A percentile compares a stretch with the other conserved stretches of the same genome.
These are phyloP conservation scores for Cephonodes hylas DNA, from an alignment of 2,888 invertebrate genomes.

Conservation along the genomic window DNA sequence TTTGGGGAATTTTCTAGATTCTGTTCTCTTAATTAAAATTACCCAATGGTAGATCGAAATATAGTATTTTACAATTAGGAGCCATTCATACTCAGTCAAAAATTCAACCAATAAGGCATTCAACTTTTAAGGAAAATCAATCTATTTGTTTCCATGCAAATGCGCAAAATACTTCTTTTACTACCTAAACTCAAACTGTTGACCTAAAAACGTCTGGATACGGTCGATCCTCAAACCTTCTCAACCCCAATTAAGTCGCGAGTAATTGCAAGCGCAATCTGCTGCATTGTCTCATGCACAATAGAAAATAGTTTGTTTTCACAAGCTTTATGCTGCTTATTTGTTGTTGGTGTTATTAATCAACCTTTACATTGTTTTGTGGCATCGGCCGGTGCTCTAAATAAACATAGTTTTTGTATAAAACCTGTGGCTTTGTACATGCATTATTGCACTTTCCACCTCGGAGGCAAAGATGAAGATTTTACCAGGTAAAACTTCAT, in stretches of 20 bases:
- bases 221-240: background rate
- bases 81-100: no score
- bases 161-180: no score
- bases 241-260: background rate
- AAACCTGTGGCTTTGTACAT: background rate
- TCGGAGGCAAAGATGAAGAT: background rate
- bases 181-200: no score
- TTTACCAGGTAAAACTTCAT: background rate
- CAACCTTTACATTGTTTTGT: background rate
- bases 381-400: background rate
- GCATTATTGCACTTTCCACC: background rate
- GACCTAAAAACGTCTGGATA: no score
- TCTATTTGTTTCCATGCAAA: no score
- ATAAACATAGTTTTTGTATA: background rate
- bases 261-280: background rate
- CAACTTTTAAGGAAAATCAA: no score
- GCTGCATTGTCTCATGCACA: background rate
- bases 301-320: background rate
- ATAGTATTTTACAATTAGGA: no score
- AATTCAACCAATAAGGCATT: no score
- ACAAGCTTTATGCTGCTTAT: background rate
- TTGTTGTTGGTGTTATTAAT: background rate
- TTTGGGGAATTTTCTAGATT: no score
- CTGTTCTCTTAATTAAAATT: no score
- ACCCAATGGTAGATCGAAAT: no score